Base-by-base conservation (phyloP, 2,888 invertebrate species). In the Morpho helenor region DNA sequence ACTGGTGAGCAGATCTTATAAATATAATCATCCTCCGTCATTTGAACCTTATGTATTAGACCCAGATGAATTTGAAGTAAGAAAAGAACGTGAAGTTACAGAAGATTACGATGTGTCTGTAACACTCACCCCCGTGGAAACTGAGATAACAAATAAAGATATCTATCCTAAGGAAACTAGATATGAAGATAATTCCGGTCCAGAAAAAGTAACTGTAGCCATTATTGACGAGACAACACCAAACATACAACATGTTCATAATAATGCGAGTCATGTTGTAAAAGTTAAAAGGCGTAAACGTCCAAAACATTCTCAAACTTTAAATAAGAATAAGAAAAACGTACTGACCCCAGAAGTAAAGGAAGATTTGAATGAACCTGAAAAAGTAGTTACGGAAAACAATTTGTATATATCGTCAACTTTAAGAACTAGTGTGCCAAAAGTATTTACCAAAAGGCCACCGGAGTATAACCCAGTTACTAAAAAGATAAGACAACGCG, bases 1-100 rank as follows among this genome's bases (percentile, higher is more conserved):
- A 31, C 51, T 45, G 42, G 10, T 41, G 6, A 22, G 22, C 22
- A 52, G 49, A 49, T 49, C 42, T 46, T 70, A 70, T 49, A 64
- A 60, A 23, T 70, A 64, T 22, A 70, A 83, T 56, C 82, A 77
- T 64, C 79, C 82, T 8, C 79, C 80, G 4, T 60, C 62, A 8
- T 61, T 60, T 59, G 77, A 79, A n/a, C 53, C 68, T 48, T 67
- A 73, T 10, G 66, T 74, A 59, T 68, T 76, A 42, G 76, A 70
- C 10, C 54, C 63, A 31, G 58, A 67, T 31, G 59, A 62, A 0
- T 60, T 59, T 10, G 66, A 65, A 44, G 54, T 55, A 43, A 58
- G 61, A 52, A 55, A 59, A 48, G 56, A 47, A 52, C 65, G 69
- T 52, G 62, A 66, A 57, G 60, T 57, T 41, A 64, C 22, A 16